Base-by-base conservation (phyloP, 2,888 invertebrate genomes). In the Andrena praecox region DNA sequence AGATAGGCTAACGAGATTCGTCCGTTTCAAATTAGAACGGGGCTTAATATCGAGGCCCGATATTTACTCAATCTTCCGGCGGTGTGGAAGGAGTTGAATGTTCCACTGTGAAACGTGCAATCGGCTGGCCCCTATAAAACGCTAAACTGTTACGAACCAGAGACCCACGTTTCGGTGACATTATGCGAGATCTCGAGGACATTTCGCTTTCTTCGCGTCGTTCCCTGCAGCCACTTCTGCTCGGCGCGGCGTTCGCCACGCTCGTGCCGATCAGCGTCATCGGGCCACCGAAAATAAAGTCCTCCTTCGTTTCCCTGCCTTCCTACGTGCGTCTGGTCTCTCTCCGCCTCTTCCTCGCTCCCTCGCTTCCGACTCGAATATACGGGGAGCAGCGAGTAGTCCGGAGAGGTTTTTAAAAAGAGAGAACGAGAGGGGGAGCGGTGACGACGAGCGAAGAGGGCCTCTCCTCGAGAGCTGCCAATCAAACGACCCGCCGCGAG, bases 401-500 rank as follows among this genome's bases (percentile, higher is more conserved):
- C 71, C 77, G 35, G 33, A 80, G 86, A 67, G 85, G 79, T 69
- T 87, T 85, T 87, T 75, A 72, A 79, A 85, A 80, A 59, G 68
- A 24, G 63, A 56, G 48, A 68, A 54, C 66, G 69, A 42, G 74
- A 54, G 56, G 54, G 73, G 20, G 73, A 72, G 67, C 76, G 29
- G 35, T 59, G 35, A 59, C 69, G 77, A 66, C n/a, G 63, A 20
- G 20, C 42, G 62, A 73, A 86, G 82, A 86, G 68, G 63, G 77
- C 35, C 80, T 68, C 77, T 87, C 84, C 88, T 85, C 81, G 82
- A 83, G 85, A 87, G 82, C 89, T 90, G 91, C 89, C 90, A 90
- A 90, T 90, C 90, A 90, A 89, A 82, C 82, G 74, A 82, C 75
- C 76, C 74, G 70, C 82, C 76, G 48, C 72, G 56, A 10, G 67